Conservation (phyloP, 2,113 vertebrate species). For the Coreoperca whiteheadi region DNA sequence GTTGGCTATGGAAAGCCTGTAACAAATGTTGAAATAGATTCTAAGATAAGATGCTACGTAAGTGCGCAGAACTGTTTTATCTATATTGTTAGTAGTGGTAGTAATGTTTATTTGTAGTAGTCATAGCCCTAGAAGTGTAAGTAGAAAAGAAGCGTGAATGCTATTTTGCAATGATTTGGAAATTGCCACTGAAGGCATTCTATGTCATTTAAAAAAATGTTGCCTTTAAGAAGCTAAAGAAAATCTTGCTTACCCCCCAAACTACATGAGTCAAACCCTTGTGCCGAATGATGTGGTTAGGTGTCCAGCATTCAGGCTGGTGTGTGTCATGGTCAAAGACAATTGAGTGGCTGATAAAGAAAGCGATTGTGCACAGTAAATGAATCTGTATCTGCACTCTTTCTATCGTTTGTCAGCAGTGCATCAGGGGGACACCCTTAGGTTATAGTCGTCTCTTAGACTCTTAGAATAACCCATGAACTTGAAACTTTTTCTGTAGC, state of each 20-base stretch:
- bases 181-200: constrained; percentile 1
- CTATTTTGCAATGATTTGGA: neutral
- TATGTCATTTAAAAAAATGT: neutral
- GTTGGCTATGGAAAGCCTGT: neutral
- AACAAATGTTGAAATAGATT: neutral
- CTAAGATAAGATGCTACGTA: neutral
- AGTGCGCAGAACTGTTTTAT: neutral
- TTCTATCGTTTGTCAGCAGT: neutral
- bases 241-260: neutral
- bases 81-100: too few relatives aligned
- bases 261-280: neutral
- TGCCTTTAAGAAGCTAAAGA: neutral
- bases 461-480: neutral
- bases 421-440: neutral
- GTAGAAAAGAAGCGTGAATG: neutral
- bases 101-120: neutral
- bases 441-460: neutral
- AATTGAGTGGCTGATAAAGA: neutral
- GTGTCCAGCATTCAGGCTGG: neutral
- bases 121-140: neutral
- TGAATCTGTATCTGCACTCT: neutral
- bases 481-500: neutral
- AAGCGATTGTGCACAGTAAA: neutral
- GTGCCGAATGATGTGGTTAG: neutral
- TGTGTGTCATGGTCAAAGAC: neutral